These are phyloP conservation scores for Leptoclinus maculatus DNA, from an alignment of 2,797 vertebrate species.

Conservation along the genomic window DNA sequence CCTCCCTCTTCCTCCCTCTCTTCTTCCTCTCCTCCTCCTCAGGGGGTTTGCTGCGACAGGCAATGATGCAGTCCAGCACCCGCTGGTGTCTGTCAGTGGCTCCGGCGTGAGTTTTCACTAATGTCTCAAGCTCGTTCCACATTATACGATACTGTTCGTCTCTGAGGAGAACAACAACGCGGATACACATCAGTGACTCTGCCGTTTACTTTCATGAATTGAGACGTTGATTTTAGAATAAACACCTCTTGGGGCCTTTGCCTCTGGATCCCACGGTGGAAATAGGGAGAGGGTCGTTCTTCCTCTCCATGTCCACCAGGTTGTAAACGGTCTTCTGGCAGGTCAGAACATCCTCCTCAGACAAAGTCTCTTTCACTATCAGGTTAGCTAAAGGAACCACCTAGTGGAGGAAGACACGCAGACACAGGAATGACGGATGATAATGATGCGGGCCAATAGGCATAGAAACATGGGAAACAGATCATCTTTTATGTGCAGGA, in stretches of 20 bases:
- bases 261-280: constrained; percentile 98
- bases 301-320: constrained; percentile 98
- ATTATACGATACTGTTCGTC: constrained; percentile 99
- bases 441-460: not conserved
- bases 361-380: constrained; percentile 95
- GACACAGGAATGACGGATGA: not conserved
- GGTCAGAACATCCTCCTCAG: constrained; percentile 96
- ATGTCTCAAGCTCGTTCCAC: constrained; percentile 99
- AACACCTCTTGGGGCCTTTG: constrained; percentile 97
- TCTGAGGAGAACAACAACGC: constrained; percentile 66
- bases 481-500: not conserved
- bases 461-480: not conserved
- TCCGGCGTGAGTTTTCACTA: constrained; percentile 92
- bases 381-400: constrained; percentile 97
- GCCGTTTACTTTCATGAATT: not conserved
- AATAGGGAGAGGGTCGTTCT: constrained; percentile 97
- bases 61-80: constrained; percentile 94
- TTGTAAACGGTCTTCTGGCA: constrained; percentile 99
- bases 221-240: not conserved
- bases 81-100: constrained; percentile 94
- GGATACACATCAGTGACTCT: not conserved
- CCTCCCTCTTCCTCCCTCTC: constrained; percentile 96
- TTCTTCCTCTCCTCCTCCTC: constrained; percentile 98
- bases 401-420: constrained; percentile 71
- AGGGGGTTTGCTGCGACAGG: constrained; percentile 96